A percentile compares a stretch with the other conserved stretches of the same genome.
Conservation (phyloP, 2,888 invertebrate species). For the Dynastes hyllus region DNA sequence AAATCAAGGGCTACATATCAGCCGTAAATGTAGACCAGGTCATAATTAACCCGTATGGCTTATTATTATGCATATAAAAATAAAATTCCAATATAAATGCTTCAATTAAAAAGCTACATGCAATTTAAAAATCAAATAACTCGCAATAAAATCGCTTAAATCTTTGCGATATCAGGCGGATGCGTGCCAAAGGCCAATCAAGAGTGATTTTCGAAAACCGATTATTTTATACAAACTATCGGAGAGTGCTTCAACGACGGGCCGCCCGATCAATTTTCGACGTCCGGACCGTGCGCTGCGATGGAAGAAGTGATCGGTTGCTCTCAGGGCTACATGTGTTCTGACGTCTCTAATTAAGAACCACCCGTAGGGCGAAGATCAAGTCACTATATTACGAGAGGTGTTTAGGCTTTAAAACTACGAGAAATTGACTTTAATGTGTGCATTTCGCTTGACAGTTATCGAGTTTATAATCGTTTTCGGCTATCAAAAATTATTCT, state of each 20-base stretch:
- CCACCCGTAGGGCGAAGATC: slow-evolving; percentile 57
- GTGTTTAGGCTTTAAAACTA: slow-evolving; percentile 56
- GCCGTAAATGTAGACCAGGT: slow-evolving; percentile 23
- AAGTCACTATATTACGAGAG: slow-evolving; percentile 56
- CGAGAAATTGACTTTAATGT: slow-evolving; percentile 57
- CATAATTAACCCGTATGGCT: slow-evolving; percentile 40
- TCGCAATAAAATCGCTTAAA: slow-evolving; percentile 48
- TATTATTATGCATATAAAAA: slow-evolving; percentile 47
- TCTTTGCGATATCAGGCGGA: slow-evolving; percentile 25
- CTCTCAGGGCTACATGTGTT: slow-evolving; percentile 59
- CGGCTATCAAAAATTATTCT: slow-evolving; percentile 11
- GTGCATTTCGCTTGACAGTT: slow-evolving; percentile 58
- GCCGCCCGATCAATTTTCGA: slow-evolving; percentile 48
- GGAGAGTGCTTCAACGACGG: slow-evolving; percentile 42
- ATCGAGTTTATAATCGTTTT: slow-evolving; percentile 28
- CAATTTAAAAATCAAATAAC: slow-evolving; percentile 55
- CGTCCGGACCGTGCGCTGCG: neutral
- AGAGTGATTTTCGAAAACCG: slow-evolving; percentile 58
- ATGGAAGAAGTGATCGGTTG: slow-evolving; percentile 52
- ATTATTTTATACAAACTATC: slow-evolving; percentile 58
- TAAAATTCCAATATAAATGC: slow-evolving; percentile 49
- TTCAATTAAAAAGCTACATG: slow-evolving; percentile 54
- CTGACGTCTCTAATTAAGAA: slow-evolving; percentile 62
- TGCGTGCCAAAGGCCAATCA: slow-evolving; percentile 60
- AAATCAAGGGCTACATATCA: slow-evolving; percentile 41